Evolutionary conservation across 2,113 vertebrate species (phyloP).

Genomic region (Seriola rivoliana): DNA sequence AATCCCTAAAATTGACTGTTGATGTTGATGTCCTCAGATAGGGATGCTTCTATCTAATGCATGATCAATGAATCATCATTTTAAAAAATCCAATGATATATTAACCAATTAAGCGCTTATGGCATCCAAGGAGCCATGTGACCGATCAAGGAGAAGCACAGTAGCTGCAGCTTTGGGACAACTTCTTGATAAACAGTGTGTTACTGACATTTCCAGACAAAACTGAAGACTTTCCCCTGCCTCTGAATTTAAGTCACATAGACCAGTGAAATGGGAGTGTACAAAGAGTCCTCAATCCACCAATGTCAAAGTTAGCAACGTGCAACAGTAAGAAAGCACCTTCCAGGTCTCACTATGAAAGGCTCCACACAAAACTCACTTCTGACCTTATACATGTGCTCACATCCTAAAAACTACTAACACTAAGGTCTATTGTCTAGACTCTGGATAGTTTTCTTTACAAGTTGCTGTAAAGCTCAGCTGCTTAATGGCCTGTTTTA

Average conservation of each 20-base stretch:
- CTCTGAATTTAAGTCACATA: not conserved
- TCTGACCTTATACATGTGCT: not conserved
- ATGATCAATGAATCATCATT: not conserved
- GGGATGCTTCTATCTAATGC: not conserved
- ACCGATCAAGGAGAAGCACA: not conserved
- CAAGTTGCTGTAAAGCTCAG: not conserved
- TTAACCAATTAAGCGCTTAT: not conserved
- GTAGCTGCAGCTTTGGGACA: not conserved
- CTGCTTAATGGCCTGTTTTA: not conserved
- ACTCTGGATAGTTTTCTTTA: too few relatives aligned
- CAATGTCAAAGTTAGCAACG: too few relatives aligned
- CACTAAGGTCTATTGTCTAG: not conserved
- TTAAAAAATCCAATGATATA: too few relatives aligned
- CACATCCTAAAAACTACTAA: not conserved
- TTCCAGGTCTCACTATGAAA: not conserved
- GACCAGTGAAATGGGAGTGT: too few relatives aligned
- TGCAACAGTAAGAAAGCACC: not conserved
- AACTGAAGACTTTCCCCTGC: not conserved
- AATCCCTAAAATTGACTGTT: not conserved
- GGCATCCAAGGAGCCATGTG: not conserved
- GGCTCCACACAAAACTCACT: not conserved
- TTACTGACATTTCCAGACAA: not conserved
- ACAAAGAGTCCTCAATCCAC: not conserved
- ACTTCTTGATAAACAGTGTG: not conserved
- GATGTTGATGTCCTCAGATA: not conserved